Evolutionary conservation across 2,888 invertebrate species (phyloP).

Genomic region (Orthosia gothica): DNA sequence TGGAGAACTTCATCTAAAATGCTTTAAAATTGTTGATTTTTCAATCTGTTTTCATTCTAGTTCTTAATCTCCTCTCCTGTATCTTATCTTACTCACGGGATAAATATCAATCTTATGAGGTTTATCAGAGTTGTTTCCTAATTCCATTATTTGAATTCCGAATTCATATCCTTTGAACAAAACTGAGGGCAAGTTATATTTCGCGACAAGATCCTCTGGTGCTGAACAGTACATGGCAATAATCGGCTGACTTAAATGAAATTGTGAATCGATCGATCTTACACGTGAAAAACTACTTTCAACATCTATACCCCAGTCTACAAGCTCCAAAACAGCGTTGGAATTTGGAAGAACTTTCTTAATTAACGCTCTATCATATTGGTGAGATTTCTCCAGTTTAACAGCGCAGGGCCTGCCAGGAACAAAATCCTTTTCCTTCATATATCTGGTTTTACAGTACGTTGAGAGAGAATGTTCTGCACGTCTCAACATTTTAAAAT

Average conservation of each 20-base stretch:
- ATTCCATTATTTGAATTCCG: slow-evolving; percentile 44
- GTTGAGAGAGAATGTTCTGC: slow-evolving; percentile 8
- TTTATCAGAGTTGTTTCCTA: slow-evolving; percentile 39
- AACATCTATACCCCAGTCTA: slow-evolving; percentile 55
- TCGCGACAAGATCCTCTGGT: slow-evolving; percentile 34
- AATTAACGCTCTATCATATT: slow-evolving; percentile 56
- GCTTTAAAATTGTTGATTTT: too few relatives aligned
- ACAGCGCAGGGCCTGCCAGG: slow-evolving; percentile 48
- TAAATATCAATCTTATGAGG: slow-evolving; percentile 56
- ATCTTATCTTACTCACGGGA: slow-evolving; percentile 22
- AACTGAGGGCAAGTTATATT: slow-evolving; percentile 28
- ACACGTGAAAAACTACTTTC: slow-evolving; percentile 27
- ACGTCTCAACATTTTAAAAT: slow-evolving; percentile 31
- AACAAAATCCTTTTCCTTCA: slow-evolving; percentile 34
- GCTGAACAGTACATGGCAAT: slow-evolving; percentile 57
- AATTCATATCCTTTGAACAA: slow-evolving; percentile 54
- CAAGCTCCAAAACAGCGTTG: slow-evolving; percentile 47
- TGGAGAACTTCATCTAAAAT: too few relatives aligned
- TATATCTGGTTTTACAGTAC: slow-evolving; percentile 37
- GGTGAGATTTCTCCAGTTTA: background rate
- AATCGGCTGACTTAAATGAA: slow-evolving; percentile 33
- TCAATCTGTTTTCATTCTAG: too few relatives aligned
- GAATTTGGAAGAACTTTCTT: slow-evolving; percentile 26
- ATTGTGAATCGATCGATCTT: slow-evolving; percentile 24
- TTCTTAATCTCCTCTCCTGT: background rate